A percentile compares a stretch with the other conserved stretches of the same genome.
Evolutionary conservation across 2,113 vertebrate species (phyloP).

Genomic region (Miniopterus natalensis): DNA sequence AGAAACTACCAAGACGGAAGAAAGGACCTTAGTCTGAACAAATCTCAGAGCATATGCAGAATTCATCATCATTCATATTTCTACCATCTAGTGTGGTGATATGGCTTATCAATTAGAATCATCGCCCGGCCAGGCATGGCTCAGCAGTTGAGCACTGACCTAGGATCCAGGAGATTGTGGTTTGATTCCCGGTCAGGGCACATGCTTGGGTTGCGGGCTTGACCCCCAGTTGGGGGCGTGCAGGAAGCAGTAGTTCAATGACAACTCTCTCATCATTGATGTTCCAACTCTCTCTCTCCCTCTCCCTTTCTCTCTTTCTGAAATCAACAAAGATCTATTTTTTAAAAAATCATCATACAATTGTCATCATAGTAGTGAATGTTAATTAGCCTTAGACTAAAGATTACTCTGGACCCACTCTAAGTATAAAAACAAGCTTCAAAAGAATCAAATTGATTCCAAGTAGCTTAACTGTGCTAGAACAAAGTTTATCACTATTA

Average conservation of each 20-base stretch:
- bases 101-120: not conserved
- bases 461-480: not conserved
- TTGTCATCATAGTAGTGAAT: not conserved
- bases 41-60: not conserved
- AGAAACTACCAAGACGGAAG: not conserved
- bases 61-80: not conserved
- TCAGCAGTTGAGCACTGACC: too few relatives aligned
- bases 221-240: too few relatives aligned
- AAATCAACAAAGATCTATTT: too few relatives aligned
- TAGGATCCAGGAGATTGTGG: too few relatives aligned
- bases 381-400: not conserved
- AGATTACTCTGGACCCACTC: not conserved
- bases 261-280: too few relatives aligned
- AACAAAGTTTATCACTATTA: not conserved
- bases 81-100: not conserved
- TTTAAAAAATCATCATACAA: not conserved
- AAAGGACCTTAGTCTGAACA: not conserved
- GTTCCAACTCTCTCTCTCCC: too few relatives aligned
- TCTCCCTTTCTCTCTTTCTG: too few relatives aligned
- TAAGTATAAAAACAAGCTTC: not conserved
- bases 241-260: too few relatives aligned
- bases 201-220: too few relatives aligned
- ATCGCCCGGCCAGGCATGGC: too few relatives aligned
- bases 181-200: too few relatives aligned
- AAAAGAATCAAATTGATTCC: slow-evolving; percentile 27